These are phyloP conservation scores for Pseudonaja textilis DNA, from an alignment of 2,113 vertebrate genomes.

Conservation along the genomic window DNA sequence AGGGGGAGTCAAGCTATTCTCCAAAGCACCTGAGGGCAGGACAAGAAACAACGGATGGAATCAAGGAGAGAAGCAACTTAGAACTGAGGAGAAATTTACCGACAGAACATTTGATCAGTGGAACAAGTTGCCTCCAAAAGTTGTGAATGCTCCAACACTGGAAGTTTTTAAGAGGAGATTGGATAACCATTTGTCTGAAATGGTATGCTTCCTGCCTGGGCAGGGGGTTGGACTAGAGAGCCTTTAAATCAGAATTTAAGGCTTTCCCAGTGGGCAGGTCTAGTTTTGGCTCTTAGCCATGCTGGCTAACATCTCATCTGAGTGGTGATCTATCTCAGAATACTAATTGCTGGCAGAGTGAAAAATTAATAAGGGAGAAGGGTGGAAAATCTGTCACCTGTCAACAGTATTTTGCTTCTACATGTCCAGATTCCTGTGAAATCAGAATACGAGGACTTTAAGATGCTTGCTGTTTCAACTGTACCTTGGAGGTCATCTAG, in stretches of 20 bases:
- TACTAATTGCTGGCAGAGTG: background rate
- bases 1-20: background rate
- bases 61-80: background rate
- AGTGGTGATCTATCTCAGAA: background rate
- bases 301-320: background rate
- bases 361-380: background rate
- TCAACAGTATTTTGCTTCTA: background rate
- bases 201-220: background rate
- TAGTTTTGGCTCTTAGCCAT: background rate
- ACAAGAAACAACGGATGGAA: background rate
- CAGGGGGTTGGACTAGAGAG: background rate
- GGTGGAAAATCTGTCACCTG: background rate
- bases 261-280: background rate
- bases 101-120: background rate
- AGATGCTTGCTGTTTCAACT: background rate
- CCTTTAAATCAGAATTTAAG: background rate
- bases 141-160: background rate
- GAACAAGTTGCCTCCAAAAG: no score
- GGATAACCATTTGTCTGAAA: background rate
- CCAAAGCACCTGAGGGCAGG: background rate
- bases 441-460: background rate
- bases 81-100: background rate
- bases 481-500: background rate
- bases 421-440: background rate
- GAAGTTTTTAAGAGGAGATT: background rate